These are phyloP conservation scores for Pseudochromis fuscus DNA, from an alignment of 2,797 vertebrate species.

Conservation along the genomic window DNA sequence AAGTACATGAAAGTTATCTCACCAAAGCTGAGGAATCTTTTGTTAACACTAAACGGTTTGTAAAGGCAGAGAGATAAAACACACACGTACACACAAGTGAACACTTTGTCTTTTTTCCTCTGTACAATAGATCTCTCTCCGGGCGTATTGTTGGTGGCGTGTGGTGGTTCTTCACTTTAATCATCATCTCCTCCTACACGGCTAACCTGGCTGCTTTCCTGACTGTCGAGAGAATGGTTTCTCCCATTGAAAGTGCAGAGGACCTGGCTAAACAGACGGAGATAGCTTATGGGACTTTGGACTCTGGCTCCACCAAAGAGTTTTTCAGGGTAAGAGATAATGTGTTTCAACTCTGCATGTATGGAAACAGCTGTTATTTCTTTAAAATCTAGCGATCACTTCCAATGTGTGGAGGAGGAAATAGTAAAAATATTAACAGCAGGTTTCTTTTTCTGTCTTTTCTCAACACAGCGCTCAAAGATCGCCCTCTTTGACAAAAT, in stretches of 20 bases:
- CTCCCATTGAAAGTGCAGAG: constrained; percentile 98
- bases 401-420: neutral
- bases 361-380: neutral
- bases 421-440: constrained; percentile 29
- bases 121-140: constrained; percentile 91
- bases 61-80: neutral
- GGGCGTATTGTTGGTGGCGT: constrained; percentile 99
- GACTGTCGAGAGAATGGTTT: constrained; percentile 99
- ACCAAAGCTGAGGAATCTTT: neutral
- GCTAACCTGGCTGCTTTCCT: constrained; percentile 99
- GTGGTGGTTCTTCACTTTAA: constrained; percentile 99
- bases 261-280: constrained; percentile 98
- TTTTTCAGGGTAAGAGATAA: constrained; percentile 94
- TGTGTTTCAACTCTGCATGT: neutral
- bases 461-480: constrained; percentile 93
- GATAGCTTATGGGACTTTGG: constrained; percentile 98
- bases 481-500: constrained; percentile 99
- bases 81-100: neutral
- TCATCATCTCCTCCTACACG: constrained; percentile 99
- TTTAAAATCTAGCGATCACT: too few species aligned
- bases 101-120: neutral
- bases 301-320: constrained; percentile 99
- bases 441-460: neutral
- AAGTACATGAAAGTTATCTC: neutral
- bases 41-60: neutral